A percentile compares a stretch with the other conserved stretches of the same genome.
These are phyloP conservation scores for Papilio xuthus DNA, from an alignment of 1,140 invertebrate species.

Conservation along the genomic window DNA sequence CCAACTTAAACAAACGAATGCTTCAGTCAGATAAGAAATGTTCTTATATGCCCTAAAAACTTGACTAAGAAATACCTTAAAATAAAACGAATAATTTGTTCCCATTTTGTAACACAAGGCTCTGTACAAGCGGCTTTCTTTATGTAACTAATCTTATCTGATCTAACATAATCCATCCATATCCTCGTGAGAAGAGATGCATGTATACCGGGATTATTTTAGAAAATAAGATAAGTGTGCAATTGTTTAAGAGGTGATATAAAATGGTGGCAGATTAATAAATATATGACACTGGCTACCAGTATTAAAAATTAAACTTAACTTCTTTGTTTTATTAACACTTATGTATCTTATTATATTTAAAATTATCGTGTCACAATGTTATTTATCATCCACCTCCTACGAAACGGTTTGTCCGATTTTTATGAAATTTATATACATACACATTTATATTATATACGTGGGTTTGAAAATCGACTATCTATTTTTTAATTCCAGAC, in stretches of 20 bases:
- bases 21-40: not conserved
- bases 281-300: too few relatives aligned
- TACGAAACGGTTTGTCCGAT: too few relatives aligned
- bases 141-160: not conserved
- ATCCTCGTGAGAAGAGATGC: not conserved
- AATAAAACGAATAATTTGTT: not conserved
- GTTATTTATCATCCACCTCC: too few relatives aligned
- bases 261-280: too few relatives aligned
- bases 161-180: not conserved
- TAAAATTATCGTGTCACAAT: too few relatives aligned
- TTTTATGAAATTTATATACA: too few relatives aligned
- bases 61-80: not conserved
- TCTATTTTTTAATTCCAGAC: too few relatives aligned
- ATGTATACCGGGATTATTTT: too few relatives aligned
- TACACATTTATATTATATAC: too few relatives aligned
- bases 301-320: not conserved
- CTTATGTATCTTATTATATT: not conserved
- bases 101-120: not conserved
- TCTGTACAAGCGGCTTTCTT: not conserved
- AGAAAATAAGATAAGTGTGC: too few relatives aligned
- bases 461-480: too few relatives aligned
- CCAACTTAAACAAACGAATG: constrained; percentile 8
- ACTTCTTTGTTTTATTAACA: not conserved
- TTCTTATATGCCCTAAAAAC: not conserved
- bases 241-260: too few relatives aligned